A percentile compares a stretch with the other conserved stretches of the same genome.
phyloP scores from a whole-genome alignment of 53 echinoderm and acorn worm species.

The Arbacia lixula region DNA sequence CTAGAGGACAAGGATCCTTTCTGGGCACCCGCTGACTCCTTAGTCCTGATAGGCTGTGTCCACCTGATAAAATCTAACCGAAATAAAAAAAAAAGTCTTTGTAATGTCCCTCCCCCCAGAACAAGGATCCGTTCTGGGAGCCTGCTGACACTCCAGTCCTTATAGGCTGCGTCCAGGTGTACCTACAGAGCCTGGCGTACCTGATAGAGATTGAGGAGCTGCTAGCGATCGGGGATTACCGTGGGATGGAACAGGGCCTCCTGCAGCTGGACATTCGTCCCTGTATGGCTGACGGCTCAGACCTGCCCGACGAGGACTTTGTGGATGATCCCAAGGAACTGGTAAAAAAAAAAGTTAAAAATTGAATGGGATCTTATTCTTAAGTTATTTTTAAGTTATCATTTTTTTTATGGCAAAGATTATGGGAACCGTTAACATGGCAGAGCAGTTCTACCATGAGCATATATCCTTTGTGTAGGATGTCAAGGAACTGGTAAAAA shows the following conservation, averaged over 20 bases:
- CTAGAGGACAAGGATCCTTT: constrained; percentile 98
- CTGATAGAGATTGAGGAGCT: constrained; percentile 94
- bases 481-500: no score
- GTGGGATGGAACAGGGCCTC: constrained; percentile 90
- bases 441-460: no score
- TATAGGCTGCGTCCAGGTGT: constrained; percentile 91
- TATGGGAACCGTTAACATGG: no score
- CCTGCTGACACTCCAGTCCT: constrained; percentile 89
- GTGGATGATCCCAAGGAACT: constrained; percentile 91
- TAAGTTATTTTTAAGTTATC: no score
- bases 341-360: no score
- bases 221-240: constrained; percentile 81
- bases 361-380: no score
- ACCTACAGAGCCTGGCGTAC: constrained; percentile 91
- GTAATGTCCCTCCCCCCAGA: constrained; percentile 51
- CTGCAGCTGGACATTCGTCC: constrained; percentile 84
- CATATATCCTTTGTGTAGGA: no score
- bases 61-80: no score
- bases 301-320: constrained; percentile 87
- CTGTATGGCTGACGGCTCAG: constrained; percentile 70
- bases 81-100: no score
- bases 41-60: constrained; percentile 86
- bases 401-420: no score
- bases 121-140: constrained; percentile 98
- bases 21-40: constrained; percentile 95